Base-by-base conservation (phyloP, 2,113 vertebrate species). In the Platichthys flesus region DNA sequence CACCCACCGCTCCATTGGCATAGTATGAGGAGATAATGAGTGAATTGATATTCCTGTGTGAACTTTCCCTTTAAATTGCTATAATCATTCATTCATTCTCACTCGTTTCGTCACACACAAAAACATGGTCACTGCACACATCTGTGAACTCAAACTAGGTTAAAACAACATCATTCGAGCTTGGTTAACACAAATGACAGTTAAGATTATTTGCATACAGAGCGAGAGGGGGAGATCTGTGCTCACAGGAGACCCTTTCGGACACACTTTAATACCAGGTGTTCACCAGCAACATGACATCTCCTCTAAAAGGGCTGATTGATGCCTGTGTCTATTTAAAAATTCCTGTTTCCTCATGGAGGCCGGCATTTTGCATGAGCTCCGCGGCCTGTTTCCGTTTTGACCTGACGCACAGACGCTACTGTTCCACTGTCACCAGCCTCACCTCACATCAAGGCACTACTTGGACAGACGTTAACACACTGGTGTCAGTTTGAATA, bases 361-460 rank as follows among this genome's bases (percentile, higher is more conserved):
- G 62, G 52, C 8, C 8, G 9, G 5, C 8, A 10, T 62, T 72
- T 12, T 71, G 62, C 28, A 66, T 55, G 26, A 67, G 37, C 47
- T 24, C 52, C 8, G 15, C 61, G 31, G 37, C 70, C 85, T 66
- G 79, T 61, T 75, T 54, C 60, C 23, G 57, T 51, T 79, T 64
- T 71, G 42, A 28, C 9, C 64, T 71, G 42, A 28, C 13, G 15
- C 1, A 5, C 60, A 16, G 26, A 64, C 37, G 20, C 10, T 2
- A 47, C 47, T 58, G 42, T 55, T 71, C 18, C 23, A 63, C 16
- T 6, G 9, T 24, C 3, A 6, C n/a, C 79, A 40, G 54, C 51
- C 42, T 56, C n/a, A 16, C 60, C 9, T 14, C 10, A 14, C 13
- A 35, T 23, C 54, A 59, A 52, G 14, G 70, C 40, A 58, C 56